Conservation (phyloP, 2,888 invertebrate genomes). For the Synergus gifuensis region DNA sequence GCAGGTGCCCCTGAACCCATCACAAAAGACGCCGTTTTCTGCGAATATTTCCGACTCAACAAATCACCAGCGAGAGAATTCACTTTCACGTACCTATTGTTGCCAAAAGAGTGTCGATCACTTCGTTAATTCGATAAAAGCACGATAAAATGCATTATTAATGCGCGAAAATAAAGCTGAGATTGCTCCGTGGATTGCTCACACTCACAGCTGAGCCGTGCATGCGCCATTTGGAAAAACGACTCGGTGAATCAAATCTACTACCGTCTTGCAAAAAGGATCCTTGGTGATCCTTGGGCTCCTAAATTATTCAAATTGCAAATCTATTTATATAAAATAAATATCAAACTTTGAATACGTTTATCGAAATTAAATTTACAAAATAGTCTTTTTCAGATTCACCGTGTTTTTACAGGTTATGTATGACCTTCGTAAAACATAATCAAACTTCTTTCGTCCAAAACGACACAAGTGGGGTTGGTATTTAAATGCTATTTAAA, state of each 20-base stretch:
- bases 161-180: slow-evolving; percentile 59
- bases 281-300: too few species aligned
- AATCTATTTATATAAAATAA: neutral
- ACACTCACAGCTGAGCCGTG: slow-evolving; percentile 74
- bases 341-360: neutral
- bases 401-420: neutral
- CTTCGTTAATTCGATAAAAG: slow-evolving; percentile 66
- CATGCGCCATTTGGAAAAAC: slow-evolving; percentile 74
- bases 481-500: neutral
- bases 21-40: slow-evolving; percentile 62
- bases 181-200: slow-evolving; percentile 51
- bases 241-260: slow-evolving; percentile 62
- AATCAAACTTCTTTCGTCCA: neutral
- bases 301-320: neutral
- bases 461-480: neutral
- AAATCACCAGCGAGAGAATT: slow-evolving; percentile 45
- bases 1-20: slow-evolving; percentile 63
- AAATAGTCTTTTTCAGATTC: neutral
- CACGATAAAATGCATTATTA: slow-evolving; percentile 67
- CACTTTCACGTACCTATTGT: slow-evolving; percentile 63
- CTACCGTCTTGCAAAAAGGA: neutral
- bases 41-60: slow-evolving; percentile 44
- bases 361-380: slow-evolving; percentile 42
- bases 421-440: neutral
- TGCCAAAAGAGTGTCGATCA: slow-evolving; percentile 64